Conservation (phyloP, 2,888 invertebrate genomes). For the Lottia scabra region DNA sequence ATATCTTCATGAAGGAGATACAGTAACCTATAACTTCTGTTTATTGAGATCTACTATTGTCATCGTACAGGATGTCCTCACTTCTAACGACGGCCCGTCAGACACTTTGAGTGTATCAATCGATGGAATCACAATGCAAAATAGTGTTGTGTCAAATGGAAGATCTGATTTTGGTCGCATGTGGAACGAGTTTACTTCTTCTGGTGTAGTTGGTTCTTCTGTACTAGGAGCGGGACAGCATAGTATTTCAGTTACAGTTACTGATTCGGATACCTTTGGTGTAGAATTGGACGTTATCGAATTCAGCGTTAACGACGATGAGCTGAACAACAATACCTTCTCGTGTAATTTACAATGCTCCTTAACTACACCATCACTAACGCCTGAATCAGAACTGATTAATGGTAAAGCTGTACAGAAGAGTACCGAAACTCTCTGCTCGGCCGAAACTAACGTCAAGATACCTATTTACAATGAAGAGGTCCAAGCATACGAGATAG, state of each 20-base stretch:
- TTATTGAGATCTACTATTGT: slow-evolving; percentile 28
- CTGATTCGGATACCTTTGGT: slow-evolving; percentile 31
- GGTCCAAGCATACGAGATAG: slow-evolving; percentile 33
- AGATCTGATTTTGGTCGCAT: slow-evolving; percentile 3
- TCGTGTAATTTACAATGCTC: slow-evolving; percentile 41
- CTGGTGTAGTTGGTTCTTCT: slow-evolving; percentile 32
- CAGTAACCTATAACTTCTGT: slow-evolving; percentile 32
- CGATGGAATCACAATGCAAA: slow-evolving; percentile 21
- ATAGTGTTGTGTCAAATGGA: slow-evolving; percentile 22
- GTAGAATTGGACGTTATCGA: slow-evolving; percentile 44
- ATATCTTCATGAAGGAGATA: slow-evolving; percentile 27
- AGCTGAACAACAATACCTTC: slow-evolving; percentile 38
- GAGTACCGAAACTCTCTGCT: slow-evolving; percentile 45
- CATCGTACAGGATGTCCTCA: slow-evolving; percentile 24
- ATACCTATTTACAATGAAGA: slow-evolving; percentile 41
- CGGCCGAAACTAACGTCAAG: slow-evolving; percentile 48
- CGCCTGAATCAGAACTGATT: background rate
- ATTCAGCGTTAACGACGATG: slow-evolving; percentile 37
- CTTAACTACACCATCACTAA: slow-evolving; percentile 29
- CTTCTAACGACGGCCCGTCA: slow-evolving; percentile 41
- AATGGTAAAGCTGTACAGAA: slow-evolving; percentile 32
- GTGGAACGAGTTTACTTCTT: slow-evolving; percentile 11
- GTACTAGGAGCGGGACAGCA: slow-evolving; percentile 33
- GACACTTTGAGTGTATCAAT: slow-evolving; percentile 16
- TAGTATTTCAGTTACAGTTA: slow-evolving; percentile 28